These are phyloP conservation scores for Alethe diademata DNA, from an alignment of 2,113 vertebrate species.

Conservation along the genomic window DNA sequence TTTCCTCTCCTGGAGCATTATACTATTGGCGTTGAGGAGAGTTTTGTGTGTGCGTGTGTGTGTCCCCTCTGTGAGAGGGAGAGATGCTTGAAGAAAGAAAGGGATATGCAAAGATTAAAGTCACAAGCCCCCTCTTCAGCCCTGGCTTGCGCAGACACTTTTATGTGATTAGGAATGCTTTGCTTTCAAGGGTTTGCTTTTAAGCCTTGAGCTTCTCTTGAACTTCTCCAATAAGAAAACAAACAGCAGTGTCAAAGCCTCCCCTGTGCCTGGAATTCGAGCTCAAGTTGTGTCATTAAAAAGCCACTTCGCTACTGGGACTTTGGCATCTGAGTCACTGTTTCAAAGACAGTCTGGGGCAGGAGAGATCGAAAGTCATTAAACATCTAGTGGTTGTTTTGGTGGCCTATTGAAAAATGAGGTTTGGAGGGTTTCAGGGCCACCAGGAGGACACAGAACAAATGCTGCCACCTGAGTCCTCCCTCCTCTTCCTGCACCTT, in stretches of 20 bases:
- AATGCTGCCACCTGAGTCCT: constrained; percentile 11
- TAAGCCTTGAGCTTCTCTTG: constrained; percentile 75
- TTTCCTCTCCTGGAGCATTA: constrained; percentile 64
- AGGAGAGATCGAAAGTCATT: constrained; percentile 67
- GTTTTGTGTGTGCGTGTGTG: constrained; percentile 31
- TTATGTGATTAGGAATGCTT: constrained; percentile 80
- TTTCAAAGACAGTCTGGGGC: constrained; percentile 66
- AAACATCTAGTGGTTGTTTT: constrained; percentile 57
- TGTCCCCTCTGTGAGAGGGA: constrained; percentile 35
- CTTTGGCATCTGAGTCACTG: constrained; percentile 58
- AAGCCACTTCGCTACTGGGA: constrained; percentile 45
- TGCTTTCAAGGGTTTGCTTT: constrained; percentile 77
- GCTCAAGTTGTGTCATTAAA: constrained; percentile 61
- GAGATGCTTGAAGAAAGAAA: constrained; percentile 70
- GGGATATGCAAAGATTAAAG: constrained; percentile 72
- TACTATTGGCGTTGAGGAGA: constrained; percentile 46
- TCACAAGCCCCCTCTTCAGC: constrained; percentile 68
- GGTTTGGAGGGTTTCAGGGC: constrained; percentile 37
- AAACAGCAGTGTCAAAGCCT: constrained; percentile 74
- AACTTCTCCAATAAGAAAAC: constrained; percentile 79
- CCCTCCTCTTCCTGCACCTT: not conserved
- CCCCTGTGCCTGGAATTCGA: constrained; percentile 61
- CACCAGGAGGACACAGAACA: not conserved
- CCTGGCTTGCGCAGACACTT: constrained; percentile 71
- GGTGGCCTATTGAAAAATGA: constrained; percentile 58